Conservation (phyloP, 1,140 invertebrate genomes). For the Trichonephila clavata region DNA sequence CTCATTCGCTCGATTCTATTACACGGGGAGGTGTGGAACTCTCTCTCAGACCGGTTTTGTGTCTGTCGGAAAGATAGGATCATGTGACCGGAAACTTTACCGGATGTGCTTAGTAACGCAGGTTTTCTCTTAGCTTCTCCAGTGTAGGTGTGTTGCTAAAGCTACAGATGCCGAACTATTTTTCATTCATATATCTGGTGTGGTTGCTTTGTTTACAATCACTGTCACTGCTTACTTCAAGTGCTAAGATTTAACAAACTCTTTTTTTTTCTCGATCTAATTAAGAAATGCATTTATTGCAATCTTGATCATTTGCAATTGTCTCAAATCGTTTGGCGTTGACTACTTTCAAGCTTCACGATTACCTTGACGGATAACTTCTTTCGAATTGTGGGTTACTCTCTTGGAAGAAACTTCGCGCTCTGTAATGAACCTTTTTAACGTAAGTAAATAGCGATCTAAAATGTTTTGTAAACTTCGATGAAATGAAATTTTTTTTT, state of each 20-base stretch:
- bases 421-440: constrained; percentile 39
- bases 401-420: not conserved
- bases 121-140: constrained; percentile 50
- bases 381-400: constrained; percentile 9
- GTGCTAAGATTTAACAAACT: not conserved
- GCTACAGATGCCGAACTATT: not conserved
- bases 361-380: constrained; percentile 46
- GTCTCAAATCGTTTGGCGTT: not conserved
- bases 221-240: not conserved
- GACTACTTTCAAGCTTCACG: not conserved
- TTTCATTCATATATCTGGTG: constrained; percentile 35
- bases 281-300: not conserved
- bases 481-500: not conserved
- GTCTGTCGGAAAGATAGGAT: constrained; percentile 63
- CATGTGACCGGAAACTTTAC: constrained; percentile 77
- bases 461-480: not conserved
- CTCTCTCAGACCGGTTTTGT: constrained; percentile 66
- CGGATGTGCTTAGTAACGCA: constrained; percentile 76
- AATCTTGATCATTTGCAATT: not conserved
- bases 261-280: not conserved
- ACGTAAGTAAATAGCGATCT: constrained; percentile 5
- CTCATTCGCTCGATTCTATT: constrained; percentile 4
- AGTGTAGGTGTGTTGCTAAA: constrained; percentile 66
- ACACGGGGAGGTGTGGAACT: constrained; percentile 35
- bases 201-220: constrained; percentile 50